Percentiles rank a stretch among this genome's conserved stretches.
Evolutionary conservation across 2,888 invertebrate species (phyloP).

Genomic region (Diaprepes abbreviatus): DNA sequence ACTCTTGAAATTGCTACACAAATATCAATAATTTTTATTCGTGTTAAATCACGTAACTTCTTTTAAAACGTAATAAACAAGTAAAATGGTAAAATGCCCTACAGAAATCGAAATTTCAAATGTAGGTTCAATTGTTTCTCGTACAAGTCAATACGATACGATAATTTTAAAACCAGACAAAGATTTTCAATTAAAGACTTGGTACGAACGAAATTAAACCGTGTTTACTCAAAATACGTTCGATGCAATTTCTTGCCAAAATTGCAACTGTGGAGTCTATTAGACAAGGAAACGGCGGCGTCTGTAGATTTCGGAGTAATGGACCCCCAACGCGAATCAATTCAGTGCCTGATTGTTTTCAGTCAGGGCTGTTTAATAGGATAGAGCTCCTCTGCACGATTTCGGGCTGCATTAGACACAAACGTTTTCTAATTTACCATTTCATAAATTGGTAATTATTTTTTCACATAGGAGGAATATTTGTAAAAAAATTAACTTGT

Average conservation of each 20-base stretch:
- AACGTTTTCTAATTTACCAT: constrained; percentile 30
- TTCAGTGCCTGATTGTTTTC: constrained; percentile 68
- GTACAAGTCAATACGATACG: no score
- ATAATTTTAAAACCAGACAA: constrained; percentile 46
- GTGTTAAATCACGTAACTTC: no score
- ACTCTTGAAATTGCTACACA: no score
- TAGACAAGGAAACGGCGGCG: constrained; percentile 54
- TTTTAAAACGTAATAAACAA: no score
- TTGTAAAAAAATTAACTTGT: no score
- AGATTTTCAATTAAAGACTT: constrained; percentile 56
- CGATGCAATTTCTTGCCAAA: constrained; percentile 59
- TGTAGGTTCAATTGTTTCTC: no score
- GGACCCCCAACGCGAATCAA: constrained; percentile 69
- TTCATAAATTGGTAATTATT: constrained; percentile 11
- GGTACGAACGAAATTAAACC: constrained; percentile 54
- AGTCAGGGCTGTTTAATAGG: constrained; percentile 67
- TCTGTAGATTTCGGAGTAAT: constrained; percentile 64
- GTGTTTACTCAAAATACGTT: constrained; percentile 60
- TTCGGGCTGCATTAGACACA: constrained; percentile 43
- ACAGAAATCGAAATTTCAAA: no score
- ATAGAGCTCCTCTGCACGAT: constrained; percentile 52
- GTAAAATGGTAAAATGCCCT: no score
- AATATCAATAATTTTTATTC: no score
- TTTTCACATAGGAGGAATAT: no score
- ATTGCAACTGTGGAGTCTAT: constrained; percentile 54